These are phyloP conservation scores for Patella ulyssiponensis DNA, from an alignment of 2,888 invertebrate species.

Conservation along the genomic window DNA sequence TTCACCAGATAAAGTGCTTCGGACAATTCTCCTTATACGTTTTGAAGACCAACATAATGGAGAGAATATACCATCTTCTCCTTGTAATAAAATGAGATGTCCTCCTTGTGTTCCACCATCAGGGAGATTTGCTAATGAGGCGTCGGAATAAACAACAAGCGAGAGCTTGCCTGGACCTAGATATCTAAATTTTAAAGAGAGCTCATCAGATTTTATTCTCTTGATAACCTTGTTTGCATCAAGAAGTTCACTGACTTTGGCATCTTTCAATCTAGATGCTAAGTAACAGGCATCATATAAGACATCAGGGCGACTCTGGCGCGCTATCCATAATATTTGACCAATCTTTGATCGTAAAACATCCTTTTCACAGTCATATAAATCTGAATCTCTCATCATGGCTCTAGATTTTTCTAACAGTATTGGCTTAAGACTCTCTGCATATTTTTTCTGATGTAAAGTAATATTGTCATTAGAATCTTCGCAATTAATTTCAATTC, in stretches of 20 bases:
- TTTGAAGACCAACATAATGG: constrained; percentile 2
- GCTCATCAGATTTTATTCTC: constrained; percentile 15
- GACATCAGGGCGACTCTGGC: constrained; percentile 1
- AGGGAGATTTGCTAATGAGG: not conserved
- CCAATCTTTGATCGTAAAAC: constrained; percentile 10
- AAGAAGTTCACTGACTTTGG: constrained; percentile 3
- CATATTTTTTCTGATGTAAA: not conserved
- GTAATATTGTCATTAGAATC: constrained; percentile 1
- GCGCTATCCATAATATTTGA: constrained; percentile 14
- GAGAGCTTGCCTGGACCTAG: not conserved
- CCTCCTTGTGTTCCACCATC: not conserved
- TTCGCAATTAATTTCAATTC: constrained; percentile 15
- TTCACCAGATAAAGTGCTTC: not conserved
- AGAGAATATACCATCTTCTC: not conserved
- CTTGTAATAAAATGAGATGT: not conserved
- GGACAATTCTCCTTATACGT: not conserved
- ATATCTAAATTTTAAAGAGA: not conserved
- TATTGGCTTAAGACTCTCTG: constrained; percentile 4
- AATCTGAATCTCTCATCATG: not conserved
- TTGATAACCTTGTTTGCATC: constrained; percentile 22
- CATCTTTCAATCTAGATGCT: not conserved
- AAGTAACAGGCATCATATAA: not conserved
- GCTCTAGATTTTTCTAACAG: not conserved
- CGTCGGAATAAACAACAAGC: not conserved
- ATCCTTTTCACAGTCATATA: constrained; percentile 2